Evolutionary conservation across 2,888 invertebrate species (phyloP), one percentile per base, ranked within the genome.

Genomic region (Meganola albula): DNA sequence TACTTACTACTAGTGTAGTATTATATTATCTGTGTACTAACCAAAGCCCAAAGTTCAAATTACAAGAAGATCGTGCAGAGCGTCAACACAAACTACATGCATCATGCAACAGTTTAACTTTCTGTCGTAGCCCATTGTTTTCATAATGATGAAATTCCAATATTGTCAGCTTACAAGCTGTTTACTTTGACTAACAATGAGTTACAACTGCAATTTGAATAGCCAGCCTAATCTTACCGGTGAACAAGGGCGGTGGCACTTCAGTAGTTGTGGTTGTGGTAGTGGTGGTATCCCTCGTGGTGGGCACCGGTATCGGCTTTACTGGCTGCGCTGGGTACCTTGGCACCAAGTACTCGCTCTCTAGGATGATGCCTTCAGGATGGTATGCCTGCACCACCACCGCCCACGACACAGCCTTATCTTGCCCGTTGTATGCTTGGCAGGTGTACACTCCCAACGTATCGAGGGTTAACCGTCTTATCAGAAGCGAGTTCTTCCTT

Each of bases 391-490:
- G 90, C 8, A 97, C 87, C 0, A 89, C 88, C 4, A 94, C 89
- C 8, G 91, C 88, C 90, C 93, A 93, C 26, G 93, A 91, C 1
- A 92, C 92, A 3, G 96, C 91, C 49, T 90, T 90, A 7, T 91
- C 92, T 5, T 89, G 67, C 2, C 94, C 95, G 64, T 97, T 97
- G 74, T 93, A 97, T 3, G 95, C 97, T 61, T 94, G 93, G 64
- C 98, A 98, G 4, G 92, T 92, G 78, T 98, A 98, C 28, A 91
- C 88, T 3, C 97, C 97, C 31, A 95, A 88, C 57, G 93, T 93
- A 4, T 90, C 88, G 10, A 92, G 58, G 18, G 89, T 87, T 8
- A 97, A 90, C 1, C 89, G 82, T 31, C 90, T 87, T 58, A 98
- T 93, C 38, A 90, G 87, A 25, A 98, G 85, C 1, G 93, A 90